Evolutionary conservation across 30 jellyfish, hydroid and myxozoan species (phyloP).

Genomic region (Turritopsis rubra): DNA sequence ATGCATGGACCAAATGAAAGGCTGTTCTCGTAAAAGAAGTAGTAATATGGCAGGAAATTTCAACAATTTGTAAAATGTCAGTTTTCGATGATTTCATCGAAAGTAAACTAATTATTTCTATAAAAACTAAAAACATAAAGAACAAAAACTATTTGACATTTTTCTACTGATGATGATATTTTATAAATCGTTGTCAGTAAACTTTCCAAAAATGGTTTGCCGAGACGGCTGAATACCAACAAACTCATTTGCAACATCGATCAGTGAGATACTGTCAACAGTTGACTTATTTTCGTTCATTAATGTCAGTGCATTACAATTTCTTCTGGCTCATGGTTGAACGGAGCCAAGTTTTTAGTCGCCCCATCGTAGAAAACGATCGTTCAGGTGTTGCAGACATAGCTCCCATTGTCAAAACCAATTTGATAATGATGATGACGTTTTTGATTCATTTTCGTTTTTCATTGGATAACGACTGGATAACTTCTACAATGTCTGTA

Average conservation of each 20-base stretch:
- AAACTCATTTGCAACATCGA: too few species aligned
- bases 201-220: too few species aligned
- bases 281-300: background rate
- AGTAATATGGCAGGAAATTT: background rate
- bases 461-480: background rate
- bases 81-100: background rate
- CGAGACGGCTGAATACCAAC: too few species aligned
- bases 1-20: background rate
- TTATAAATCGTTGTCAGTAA: background rate
- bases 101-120: background rate
- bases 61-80: background rate
- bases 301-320: too few species aligned
- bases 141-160: background rate
- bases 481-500: background rate
- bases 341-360: too few species aligned
- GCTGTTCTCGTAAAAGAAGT: background rate
- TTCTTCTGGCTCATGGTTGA: too few species aligned
- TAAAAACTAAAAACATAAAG: background rate
- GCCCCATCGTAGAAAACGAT: too few species aligned
- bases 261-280: too few species aligned
- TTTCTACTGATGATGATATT: background rate
- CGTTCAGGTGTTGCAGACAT: too few species aligned
- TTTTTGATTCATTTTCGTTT: too few species aligned
- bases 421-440: too few species aligned
- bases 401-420: too few species aligned